phyloP scores from a whole-genome alignment of 2,888 invertebrate species.

The Heterodera filipjevi region DNA sequence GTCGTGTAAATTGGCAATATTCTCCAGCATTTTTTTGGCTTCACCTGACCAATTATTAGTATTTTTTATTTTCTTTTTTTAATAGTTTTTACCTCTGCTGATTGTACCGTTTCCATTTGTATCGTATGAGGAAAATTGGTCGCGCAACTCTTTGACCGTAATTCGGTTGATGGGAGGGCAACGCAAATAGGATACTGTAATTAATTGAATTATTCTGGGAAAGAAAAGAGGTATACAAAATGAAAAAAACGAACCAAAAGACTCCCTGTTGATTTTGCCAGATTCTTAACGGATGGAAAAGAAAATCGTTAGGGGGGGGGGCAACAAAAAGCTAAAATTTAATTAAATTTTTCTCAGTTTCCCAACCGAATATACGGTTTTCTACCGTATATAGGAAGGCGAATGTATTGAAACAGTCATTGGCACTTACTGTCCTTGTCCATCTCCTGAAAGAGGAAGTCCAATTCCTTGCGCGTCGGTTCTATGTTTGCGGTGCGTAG shows the following conservation, averaged over 20 bases:
- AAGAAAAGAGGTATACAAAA: not conserved
- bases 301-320: not conserved
- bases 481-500: constrained; percentile 60
- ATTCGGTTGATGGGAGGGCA: constrained; percentile 57
- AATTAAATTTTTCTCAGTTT: no score
- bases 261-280: constrained; percentile 62
- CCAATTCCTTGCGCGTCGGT: constrained; percentile 60
- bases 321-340: not conserved
- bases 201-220: no score
- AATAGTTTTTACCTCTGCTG: constrained; percentile 53
- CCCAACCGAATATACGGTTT: no score
- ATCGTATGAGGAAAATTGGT: constrained; percentile 56
- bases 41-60: constrained; percentile 46
- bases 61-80: not conserved
- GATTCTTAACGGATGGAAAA: constrained; percentile 49
- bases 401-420: not conserved
- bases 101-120: constrained; percentile 60
- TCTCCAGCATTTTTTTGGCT: constrained; percentile 52
- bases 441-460: constrained; percentile 63
- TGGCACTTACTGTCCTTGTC: constrained; percentile 54
- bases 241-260: constrained; percentile 41
- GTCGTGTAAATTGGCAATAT: constrained; percentile 53
- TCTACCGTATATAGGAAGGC: not conserved
- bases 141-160: constrained; percentile 57
- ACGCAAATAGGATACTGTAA: constrained; percentile 54